These are phyloP conservation scores for Rhabdornis inornatus DNA, from an alignment of 2,113 vertebrate species.

Conservation along the genomic window DNA sequence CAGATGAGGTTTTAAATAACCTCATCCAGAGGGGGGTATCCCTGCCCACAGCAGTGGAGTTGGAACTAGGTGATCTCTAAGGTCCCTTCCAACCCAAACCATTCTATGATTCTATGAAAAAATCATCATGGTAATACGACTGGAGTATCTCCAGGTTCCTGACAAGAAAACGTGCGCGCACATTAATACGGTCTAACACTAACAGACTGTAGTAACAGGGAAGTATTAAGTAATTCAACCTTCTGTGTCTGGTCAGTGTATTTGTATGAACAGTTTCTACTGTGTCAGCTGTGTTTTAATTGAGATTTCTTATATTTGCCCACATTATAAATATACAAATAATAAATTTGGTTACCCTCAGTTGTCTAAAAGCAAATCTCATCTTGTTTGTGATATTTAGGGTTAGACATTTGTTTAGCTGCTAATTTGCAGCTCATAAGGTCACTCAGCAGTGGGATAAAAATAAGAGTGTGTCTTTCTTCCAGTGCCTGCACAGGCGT, in stretches of 20 bases:
- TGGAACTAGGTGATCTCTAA: not conserved
- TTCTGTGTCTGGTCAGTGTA: not conserved
- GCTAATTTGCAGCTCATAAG: not conserved
- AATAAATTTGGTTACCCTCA: not conserved
- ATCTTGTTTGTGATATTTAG: not conserved
- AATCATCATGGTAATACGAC: not conserved
- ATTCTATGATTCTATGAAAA: not conserved
- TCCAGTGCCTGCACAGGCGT: not conserved
- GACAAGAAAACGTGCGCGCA: not conserved
- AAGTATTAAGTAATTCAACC: not conserved
- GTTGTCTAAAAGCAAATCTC: not conserved
- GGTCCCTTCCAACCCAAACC: not conserved
- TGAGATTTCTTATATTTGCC: not conserved
- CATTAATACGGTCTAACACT: not conserved
- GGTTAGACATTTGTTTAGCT: not conserved
- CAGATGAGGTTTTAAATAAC: not conserved
- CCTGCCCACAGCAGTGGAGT: not conserved
- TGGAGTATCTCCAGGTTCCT: not conserved
- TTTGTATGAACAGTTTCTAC: not conserved
- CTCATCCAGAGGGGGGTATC: not conserved
- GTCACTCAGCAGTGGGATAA: not conserved
- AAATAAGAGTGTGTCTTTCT: not conserved
- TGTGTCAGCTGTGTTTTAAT: not conserved
- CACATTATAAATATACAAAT: not conserved
- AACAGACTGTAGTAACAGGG: not conserved